Conservation (phyloP, 2,888 invertebrate species). For the Rambutsinella grinnellia region DNA sequence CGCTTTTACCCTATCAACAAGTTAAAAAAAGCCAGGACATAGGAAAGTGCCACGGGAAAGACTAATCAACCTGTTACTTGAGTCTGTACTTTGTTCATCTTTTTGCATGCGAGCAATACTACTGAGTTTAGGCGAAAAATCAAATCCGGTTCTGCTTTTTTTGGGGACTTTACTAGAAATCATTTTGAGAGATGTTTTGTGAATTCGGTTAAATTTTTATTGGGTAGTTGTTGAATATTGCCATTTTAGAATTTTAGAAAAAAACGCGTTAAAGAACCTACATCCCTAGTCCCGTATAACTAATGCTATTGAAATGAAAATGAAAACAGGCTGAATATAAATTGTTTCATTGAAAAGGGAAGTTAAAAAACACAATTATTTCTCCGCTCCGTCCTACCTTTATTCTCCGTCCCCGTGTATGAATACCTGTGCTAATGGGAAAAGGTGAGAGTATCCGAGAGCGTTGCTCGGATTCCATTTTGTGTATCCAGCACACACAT, state of each 20-base stretch:
- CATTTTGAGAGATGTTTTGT: background rate
- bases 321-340: background rate
- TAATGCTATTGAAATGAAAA: too few species aligned
- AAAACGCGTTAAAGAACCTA: too few species aligned
- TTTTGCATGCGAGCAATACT: background rate
- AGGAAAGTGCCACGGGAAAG: too few species aligned
- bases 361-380: background rate
- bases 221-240: too few species aligned
- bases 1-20: too few species aligned
- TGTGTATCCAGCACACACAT: background rate
- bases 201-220: too few species aligned
- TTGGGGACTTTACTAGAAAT: background rate
- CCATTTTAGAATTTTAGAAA: too few species aligned
- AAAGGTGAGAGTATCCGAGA: too few species aligned
- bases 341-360: background rate
- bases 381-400: background rate
- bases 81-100: background rate
- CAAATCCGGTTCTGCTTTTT: background rate
- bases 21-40: too few species aligned
- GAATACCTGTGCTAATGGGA: too few species aligned
- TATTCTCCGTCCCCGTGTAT: background rate
- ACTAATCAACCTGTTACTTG: conserved; percentile 35
- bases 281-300: too few species aligned
- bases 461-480: background rate
- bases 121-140: background rate